Evolutionary conservation across 2,797 vertebrate species (phyloP), one percentile per base, ranked within the genome.

Genomic region (Onychomys torridus): DNA sequence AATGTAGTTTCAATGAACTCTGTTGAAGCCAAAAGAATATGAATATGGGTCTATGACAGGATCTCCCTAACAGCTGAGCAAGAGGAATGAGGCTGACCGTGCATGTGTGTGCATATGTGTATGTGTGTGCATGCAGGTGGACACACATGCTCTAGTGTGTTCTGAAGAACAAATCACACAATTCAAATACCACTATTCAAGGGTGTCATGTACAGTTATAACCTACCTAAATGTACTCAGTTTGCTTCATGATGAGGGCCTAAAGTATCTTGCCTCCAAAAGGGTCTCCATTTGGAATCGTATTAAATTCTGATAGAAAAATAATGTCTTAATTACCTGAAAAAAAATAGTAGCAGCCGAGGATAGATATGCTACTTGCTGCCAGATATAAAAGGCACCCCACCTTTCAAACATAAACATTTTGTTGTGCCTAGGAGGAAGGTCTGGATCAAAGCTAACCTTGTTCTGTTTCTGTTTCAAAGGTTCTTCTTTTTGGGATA

Each of bases 321-420:
- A 79, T 59, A 75, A 73, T 46, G 23, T 89, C 90, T 89, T 69
- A 13, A 88, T 93, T 82, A 95, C 65, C 49, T 25, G 12, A 87
- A 57, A 86, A 86, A 61, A 46, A 93, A 32, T 86, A 89, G 73
- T 59, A 89, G 77, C 46, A 57, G n/a, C 40, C 84, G 75, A 90
- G 23, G n/a, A 92, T 12, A 92, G 85, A 79, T 77, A 75, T 11
- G 57, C 69, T 71, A 34, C 65, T 87, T 96, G 34, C 71, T 93
- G 34, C 40, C 59, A 95, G 83, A 65, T 43, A 93, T 88, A 79
- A 37, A 85, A 93, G 86, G 57, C 65, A 88, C 57, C 76, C 61
- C 71, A 90, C 88, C 73, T 92, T 92, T 96, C 57, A 77, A 84
- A 90, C 79, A 93, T 43, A 94, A 95, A 93, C 82, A 95, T 90